phyloP scores from a whole-genome alignment of 2,113 vertebrate species.

The Syrmaticus mikado region DNA sequence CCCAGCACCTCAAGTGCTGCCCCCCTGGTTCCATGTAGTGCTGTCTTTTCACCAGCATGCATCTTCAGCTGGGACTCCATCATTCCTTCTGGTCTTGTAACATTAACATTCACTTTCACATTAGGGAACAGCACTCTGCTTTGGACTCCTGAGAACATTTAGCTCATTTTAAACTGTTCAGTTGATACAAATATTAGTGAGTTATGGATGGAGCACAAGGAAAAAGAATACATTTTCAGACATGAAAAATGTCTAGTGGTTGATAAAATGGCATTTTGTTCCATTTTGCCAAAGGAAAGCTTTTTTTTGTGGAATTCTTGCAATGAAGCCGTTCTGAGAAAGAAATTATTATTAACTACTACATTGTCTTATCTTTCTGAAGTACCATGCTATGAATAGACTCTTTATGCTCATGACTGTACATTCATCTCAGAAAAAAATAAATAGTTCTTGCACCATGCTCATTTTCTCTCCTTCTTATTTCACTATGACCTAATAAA shows the following conservation, averaged over 20 bases:
- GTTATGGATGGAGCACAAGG: not conserved
- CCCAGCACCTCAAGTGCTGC: not conserved
- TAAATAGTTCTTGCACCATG: not conserved
- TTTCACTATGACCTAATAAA: not conserved
- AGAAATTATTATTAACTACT: not conserved
- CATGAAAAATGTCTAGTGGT: not conserved
- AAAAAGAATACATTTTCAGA: not conserved
- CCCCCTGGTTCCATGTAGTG: not conserved
- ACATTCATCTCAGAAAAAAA: not conserved
- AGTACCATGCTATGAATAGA: not conserved
- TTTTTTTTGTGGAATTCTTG: not conserved
- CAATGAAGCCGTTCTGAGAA: not conserved
- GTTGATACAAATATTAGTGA: not conserved
- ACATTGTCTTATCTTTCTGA: not conserved
- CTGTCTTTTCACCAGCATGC: not conserved
- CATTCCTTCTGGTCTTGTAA: not conserved
- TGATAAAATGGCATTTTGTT: not conserved
- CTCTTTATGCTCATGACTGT: not conserved
- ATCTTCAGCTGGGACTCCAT: not conserved
- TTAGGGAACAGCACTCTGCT: not conserved
- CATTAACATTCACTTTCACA: not conserved
- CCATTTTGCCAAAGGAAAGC: not conserved
- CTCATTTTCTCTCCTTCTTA: not conserved
- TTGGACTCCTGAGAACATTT: not conserved
- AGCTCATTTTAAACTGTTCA: not conserved